These are phyloP conservation scores for Panopea generosa DNA, from an alignment of 2,888 invertebrate genomes.

Conservation along the genomic window DNA sequence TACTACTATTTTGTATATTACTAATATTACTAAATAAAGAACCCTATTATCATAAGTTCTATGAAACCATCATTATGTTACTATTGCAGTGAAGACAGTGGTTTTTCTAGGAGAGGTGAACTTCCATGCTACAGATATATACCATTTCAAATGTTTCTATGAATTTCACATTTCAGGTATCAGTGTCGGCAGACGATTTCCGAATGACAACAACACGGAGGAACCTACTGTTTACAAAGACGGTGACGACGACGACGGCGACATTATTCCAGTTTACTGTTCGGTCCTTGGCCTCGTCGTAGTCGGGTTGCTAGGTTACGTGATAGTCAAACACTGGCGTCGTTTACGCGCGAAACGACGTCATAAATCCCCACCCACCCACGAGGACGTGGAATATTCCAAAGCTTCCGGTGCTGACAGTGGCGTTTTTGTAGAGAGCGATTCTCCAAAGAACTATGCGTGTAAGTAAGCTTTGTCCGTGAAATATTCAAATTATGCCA, in stretches of 20 bases:
- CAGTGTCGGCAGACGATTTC: slow-evolving; percentile 30
- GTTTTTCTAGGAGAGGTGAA: too few relatives aligned
- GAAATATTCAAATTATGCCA: background rate
- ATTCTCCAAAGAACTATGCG: slow-evolving; percentile 66
- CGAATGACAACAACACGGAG: slow-evolving; percentile 24
- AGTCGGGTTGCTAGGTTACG: slow-evolving; percentile 81
- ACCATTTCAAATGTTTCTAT: too few relatives aligned
- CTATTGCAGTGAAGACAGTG: too few relatives aligned
- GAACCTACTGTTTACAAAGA: slow-evolving; percentile 38
- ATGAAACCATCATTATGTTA: too few relatives aligned
- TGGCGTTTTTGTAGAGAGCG: slow-evolving; percentile 78
- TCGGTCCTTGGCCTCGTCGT: slow-evolving; percentile 81
- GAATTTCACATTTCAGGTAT: slow-evolving; percentile 30
- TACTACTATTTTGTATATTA: too few relatives aligned
- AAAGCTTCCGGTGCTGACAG: slow-evolving; percentile 78
- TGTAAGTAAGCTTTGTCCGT: slow-evolving; percentile 58
- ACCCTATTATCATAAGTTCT: too few relatives aligned
- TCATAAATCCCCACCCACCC: slow-evolving; percentile 67
- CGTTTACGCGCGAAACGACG: slow-evolving; percentile 71
- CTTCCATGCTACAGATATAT: too few relatives aligned
- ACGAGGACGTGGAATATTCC: slow-evolving; percentile 77
- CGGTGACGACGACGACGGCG: slow-evolving; percentile 61
- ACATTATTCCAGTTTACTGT: slow-evolving; percentile 83
- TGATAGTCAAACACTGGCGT: slow-evolving; percentile 80
- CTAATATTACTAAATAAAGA: too few relatives aligned